Base-by-base conservation (phyloP, 2,888 invertebrate species). In the Onthophagus sagittarius region DNA sequence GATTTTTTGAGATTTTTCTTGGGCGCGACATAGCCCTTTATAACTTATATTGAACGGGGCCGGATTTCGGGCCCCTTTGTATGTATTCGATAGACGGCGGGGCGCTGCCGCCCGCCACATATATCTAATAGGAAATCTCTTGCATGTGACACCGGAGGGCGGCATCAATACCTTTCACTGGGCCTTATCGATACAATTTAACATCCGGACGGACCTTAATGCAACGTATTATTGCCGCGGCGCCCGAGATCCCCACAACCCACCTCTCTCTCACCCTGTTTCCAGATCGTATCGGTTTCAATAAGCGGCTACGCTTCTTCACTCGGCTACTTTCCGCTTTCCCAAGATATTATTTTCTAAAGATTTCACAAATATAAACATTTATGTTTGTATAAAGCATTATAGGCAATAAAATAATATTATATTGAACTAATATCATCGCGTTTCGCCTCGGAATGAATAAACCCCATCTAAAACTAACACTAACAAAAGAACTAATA, bases 61-160 rank as follows among this genome's bases (percentile, higher is more conserved):
- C 67, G 32, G 67, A 67, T 73, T 76, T 74, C 71, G 73, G 74
- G 64, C 70, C 72, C 76, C 77, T 77, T 77, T 78, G 78, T 78
- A 76, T 77, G 74, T 77, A 76, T 76, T 75, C 75, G 72, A 75
- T 73, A 77, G 77, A 77, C 74, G 75, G 75, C 73, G 76, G 75
- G 77, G 75, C 72, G 76, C 73, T 23, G 39, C 75, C 76, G 77
- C 23, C 67, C 67, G 72, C 76, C 78, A 77, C 80, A 80, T 80
- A 79, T 80, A 79, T 80, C 79, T 80, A 81, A 81, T 80, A 79
- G 80, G 77, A 80, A 79, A 80, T 80, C 81, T 79, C 77, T 78
- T 80, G 80, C 77, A 77, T 79, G 78, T 79, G 80, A 80, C 81
- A 79, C 79, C 78, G 76, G 77, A 76, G 76, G 77, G 77, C 75